Percentiles rank a stretch among this genome's conserved stretches.
phyloP scores from a whole-genome alignment of 2,888 invertebrate genomes.

The Sericinus montela region DNA sequence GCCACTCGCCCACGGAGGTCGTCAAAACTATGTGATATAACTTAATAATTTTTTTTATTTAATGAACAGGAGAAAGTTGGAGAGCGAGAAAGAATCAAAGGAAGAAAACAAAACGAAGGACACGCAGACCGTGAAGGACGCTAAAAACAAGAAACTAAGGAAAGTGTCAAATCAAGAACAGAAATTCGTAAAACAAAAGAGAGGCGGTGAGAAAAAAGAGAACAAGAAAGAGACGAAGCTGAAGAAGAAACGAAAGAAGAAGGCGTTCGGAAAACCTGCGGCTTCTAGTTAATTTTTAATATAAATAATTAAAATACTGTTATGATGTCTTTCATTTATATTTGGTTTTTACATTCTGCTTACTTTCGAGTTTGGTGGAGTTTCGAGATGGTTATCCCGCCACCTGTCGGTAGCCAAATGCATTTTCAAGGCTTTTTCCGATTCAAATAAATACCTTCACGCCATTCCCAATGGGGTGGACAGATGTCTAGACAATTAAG shows the following conservation, averaged over 20 bases:
- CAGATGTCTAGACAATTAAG: too few species aligned
- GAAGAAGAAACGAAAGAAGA: slow-evolving; percentile 26
- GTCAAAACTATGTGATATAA: too few species aligned
- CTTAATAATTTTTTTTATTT: too few species aligned
- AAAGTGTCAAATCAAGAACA: slow-evolving; percentile 37
- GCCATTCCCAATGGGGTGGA: too few species aligned
- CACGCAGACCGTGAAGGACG: slow-evolving; percentile 36
- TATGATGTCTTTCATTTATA: too few species aligned
- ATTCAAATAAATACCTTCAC: too few species aligned
- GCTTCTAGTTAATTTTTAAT: slow-evolving; percentile 15
- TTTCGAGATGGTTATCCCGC: too few species aligned
- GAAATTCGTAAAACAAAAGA: slow-evolving; percentile 20
- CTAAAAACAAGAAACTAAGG: slow-evolving; percentile 51
- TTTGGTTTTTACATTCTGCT: too few species aligned
- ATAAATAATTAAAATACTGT: not conserved
- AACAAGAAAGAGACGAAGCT: slow-evolving; percentile 19
- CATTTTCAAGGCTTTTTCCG: too few species aligned
- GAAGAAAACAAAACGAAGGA: slow-evolving; percentile 33
- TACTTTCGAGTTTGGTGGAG: too few species aligned
- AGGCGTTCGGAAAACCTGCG: slow-evolving; percentile 23
- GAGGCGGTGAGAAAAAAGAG: slow-evolving; percentile 8
- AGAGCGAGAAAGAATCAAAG: slow-evolving; percentile 34
- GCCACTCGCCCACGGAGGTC: too few species aligned
- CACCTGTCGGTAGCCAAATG: too few species aligned
- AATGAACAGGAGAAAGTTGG: slow-evolving; percentile 56